Evolutionary conservation across 37 sponge, comb jelly and placozoan species (phyloP), one percentile per base, ranked within the genome.

Genomic region (Haliclona indistincta): DNA sequence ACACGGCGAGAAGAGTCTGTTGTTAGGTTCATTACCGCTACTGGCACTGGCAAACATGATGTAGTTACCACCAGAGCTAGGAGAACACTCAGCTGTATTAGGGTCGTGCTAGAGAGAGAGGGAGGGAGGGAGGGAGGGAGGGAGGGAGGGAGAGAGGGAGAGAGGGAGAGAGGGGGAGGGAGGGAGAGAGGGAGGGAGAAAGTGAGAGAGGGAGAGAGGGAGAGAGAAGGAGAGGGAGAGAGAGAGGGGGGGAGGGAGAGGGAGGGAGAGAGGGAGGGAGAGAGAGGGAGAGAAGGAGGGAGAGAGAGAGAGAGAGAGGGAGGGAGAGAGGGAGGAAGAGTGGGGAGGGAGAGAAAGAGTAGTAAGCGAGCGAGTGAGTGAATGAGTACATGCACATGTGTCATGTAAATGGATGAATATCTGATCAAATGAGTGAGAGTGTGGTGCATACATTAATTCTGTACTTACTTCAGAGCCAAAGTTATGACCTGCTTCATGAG

Each of bases 401-500:
- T 72, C n/a, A 8, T 40, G 64, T 34, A 58, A 19, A 53, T 53
- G 61, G 1, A 58, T 10, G 28, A 22, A 66, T 8, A 63, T 13
- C 13, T 13, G 35, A 63, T 22, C 13, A 13, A 17, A 63, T 63
- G 19, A 11, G 15, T 32, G 15, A 33, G 8, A 30, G 3, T 1
- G 1, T 19, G 5, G 43, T 66, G 6, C 26, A 71, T 1, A 25
- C 10, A 1, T 15, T 7, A 17, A 4, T 15, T 8, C 13, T 35
- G 7, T 30, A 69, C 84, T 84, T 65, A 91, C 92, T 37, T 80
- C 77, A 39, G 97, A 93, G 0, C 97, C 97, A 77, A 97, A 93
- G 81, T 97, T 97, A 67, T 97, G 97, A 43, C 97, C 97, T 29
- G 86, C 78, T 70, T 97, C 94, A 67, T 97, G 97, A 72, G 97